Evolutionary conservation across 2,888 invertebrate species (phyloP), one percentile per base, ranked within the genome.

Genomic region (Eupithecia insigniata): DNA sequence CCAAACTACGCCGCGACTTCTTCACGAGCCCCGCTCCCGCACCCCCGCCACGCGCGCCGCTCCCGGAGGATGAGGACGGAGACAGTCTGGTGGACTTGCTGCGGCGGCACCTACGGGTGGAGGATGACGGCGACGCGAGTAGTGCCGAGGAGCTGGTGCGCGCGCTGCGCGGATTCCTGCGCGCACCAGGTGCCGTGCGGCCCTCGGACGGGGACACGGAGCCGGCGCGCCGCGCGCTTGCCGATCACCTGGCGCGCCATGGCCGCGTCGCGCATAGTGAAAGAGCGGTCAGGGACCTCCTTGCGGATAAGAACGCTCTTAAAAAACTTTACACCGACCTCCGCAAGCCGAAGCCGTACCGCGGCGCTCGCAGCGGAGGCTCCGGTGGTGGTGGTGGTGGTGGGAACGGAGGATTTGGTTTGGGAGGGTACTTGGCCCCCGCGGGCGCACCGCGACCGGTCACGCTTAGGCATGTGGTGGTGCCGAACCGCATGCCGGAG

Each of bases 311-410:
- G 81, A 96, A 96, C 83, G 93, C 97, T 34, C 90, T 97, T 69
- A 97, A 96, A 87, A 96, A 95, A 86, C 91, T 97, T 39, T 96
- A 97, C 84, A 96, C 96, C 84, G 96, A 97, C 83, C 91, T 97
- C 79, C 94, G 96, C 77, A 96, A 96, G 82, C 95, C 96, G 34
- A 95, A 96, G 80, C 92, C 94, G 46, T 94, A 94, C 78, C 87
- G 92, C 70, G 91, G 92, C 70, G 89, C 88, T 75, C 86, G 93
- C 62, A 88, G 91, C 76, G 94, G 90, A 66, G 88, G 90, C 73
- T 79, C 79, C 67, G 81, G 85, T 43, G 69, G 91, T 3, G 67
- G 75, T 1, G n/a, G 43, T 43, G 43, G 43, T 43, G 43, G 39
- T 43, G 12, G 65, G 30, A 43, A 43, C 10, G 72, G 36, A 58